Percentiles rank a stretch among this genome's conserved stretches.
phyloP scores from a whole-genome alignment of 2,888 invertebrate genomes.

The Selenia dentaria region DNA sequence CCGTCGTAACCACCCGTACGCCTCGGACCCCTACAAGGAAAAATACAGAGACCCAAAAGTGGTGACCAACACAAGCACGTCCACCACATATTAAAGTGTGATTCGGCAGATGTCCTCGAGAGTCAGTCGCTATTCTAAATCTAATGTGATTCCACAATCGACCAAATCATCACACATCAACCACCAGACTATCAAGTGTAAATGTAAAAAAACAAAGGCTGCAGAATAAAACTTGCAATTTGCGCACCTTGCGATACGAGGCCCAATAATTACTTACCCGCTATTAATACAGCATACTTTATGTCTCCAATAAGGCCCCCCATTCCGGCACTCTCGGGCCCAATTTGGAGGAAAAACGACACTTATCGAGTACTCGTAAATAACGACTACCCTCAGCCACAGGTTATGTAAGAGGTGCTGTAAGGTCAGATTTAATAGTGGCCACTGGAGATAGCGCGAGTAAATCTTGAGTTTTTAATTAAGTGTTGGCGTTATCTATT shows the following conservation, averaged over 20 bases:
- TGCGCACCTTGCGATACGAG: background rate
- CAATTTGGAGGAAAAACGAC: slow-evolving; percentile 31
- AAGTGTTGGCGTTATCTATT: background rate
- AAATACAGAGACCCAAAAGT: no score
- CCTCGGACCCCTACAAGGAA: no score
- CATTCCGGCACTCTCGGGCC: slow-evolving; percentile 9
- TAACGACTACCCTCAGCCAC: slow-evolving; percentile 11
- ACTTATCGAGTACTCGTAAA: slow-evolving; percentile 27
- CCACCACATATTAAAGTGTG: no score
- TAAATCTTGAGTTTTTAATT: slow-evolving; percentile 22
- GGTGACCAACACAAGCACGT: no score
- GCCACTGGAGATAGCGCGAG: slow-evolving; percentile 6
- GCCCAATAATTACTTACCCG: slow-evolving; percentile 17
- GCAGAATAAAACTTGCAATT: no score
- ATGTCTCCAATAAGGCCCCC: slow-evolving; percentile 27
- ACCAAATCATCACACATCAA: no score
- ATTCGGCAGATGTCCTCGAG: no score
- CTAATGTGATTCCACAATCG: no score
- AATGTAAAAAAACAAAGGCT: no score
- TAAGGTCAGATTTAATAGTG: slow-evolving; percentile 9
- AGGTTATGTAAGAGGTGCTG: background rate
- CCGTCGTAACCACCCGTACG: no score
- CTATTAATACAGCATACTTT: slow-evolving; percentile 27
- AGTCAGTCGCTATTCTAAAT: no score
- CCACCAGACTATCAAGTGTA: no score